Evolutionary conservation across 2,888 invertebrate genomes (phyloP).

Genomic region (Phoronis australis): DNA sequence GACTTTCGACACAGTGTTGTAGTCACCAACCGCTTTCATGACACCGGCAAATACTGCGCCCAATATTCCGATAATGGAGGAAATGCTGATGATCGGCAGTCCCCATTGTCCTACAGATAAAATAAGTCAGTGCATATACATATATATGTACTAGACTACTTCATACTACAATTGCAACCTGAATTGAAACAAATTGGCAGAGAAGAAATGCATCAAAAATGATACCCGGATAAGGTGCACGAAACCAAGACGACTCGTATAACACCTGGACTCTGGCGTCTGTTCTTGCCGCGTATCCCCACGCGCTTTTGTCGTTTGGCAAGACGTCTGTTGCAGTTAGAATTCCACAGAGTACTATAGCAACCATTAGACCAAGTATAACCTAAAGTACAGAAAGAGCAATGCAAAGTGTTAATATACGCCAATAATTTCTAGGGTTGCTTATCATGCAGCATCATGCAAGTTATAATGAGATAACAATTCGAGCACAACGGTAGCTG

Average conservation of each 20-base stretch:
- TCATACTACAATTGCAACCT: no score
- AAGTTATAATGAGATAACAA: no score
- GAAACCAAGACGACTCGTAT: neutral
- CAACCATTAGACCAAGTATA: no score
- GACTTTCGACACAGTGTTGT: constrained; percentile 71
- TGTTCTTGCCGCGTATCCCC: neutral
- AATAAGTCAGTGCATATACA: no score
- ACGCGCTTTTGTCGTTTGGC: neutral
- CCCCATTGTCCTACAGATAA: constrained; percentile 29
- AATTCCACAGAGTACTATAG: no score
- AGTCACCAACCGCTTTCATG: constrained; percentile 65
- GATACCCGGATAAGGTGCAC: neutral
- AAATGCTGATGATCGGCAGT: constrained; percentile 17
- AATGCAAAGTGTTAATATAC: no score
- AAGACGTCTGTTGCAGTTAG: neutral
- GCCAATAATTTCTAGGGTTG: no score
- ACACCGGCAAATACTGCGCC: constrained; percentile 20
- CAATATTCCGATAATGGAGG: constrained; percentile 20
- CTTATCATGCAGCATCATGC: no score
- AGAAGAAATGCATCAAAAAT: neutral
- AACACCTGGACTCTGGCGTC: neutral
- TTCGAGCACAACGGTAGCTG: no score
- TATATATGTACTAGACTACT: no score
- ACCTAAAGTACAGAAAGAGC: no score
- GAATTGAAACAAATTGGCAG: neutral